Evolutionary conservation across 2,888 invertebrate genomes (phyloP).

Genomic region (Clepsis dumicolana): DNA sequence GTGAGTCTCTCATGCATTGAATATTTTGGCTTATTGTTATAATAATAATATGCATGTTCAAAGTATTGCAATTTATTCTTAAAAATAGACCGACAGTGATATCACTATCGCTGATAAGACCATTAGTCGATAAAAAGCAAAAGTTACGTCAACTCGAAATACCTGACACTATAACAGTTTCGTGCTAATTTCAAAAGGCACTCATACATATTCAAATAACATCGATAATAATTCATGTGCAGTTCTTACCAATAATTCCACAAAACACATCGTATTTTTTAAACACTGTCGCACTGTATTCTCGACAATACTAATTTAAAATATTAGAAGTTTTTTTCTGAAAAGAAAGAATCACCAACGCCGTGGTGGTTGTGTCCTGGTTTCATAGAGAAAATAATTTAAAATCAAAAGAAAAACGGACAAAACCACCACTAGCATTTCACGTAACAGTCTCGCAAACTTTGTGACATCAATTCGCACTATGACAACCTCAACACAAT

Average conservation of each 20-base stretch:
- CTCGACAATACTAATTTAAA: conserved; percentile 60
- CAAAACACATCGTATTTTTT: conserved; percentile 61
- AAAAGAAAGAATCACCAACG: conserved; percentile 61
- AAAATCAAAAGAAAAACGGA: conserved; percentile 26
- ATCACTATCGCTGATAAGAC: conserved; percentile 14
- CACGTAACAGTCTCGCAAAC: conserved; percentile 70
- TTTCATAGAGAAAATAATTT: conserved; percentile 20
- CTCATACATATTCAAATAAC: conserved; percentile 49
- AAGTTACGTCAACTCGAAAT: conserved; percentile 24
- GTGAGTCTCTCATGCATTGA: no score
- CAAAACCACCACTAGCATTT: conserved; percentile 70
- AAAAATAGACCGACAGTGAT: not conserved
- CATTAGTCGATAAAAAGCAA: not conserved
- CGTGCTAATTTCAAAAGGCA: conserved; percentile 22
- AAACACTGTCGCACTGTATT: conserved; percentile 62
- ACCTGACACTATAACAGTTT: not conserved
- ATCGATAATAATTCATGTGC: conserved; percentile 67
- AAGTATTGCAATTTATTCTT: not conserved
- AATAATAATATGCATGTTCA: not conserved
- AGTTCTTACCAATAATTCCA: conserved; percentile 75
- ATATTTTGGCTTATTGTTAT: not conserved
- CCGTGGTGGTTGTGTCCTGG: conserved; percentile 61
- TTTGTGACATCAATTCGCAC: conserved; percentile 26
- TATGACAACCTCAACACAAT: not conserved
- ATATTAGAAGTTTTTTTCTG: conserved; percentile 63